Evolutionary conservation across 2,797 vertebrate species (phyloP).

Genomic region (Enteromius radiatus): DNA sequence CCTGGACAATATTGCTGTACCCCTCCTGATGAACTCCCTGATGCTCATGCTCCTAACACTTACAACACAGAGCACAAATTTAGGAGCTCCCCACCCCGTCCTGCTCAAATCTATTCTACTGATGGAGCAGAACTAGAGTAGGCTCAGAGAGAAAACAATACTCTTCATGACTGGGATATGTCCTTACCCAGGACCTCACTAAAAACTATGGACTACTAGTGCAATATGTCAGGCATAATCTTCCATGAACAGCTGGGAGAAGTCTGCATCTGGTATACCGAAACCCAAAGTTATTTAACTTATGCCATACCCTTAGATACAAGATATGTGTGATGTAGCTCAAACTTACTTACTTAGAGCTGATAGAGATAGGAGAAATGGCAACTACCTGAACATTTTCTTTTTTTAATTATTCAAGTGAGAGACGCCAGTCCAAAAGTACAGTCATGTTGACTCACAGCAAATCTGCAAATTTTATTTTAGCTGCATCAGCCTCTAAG

Average conservation of each 20-base stretch:
- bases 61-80: background rate
- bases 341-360: background rate
- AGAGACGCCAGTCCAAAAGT: background rate
- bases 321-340: background rate
- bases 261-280: background rate
- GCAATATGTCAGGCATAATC: too few species aligned
- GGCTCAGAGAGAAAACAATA: too few species aligned
- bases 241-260: too few species aligned
- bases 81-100: background rate
- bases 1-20: background rate
- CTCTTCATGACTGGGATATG: too few species aligned
- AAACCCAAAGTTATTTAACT: background rate
- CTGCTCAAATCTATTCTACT: background rate
- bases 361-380: too few species aligned
- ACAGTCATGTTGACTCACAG: background rate
- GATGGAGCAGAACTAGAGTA: too few species aligned
- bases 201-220: background rate
- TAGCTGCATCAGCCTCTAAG: background rate
- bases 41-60: background rate
- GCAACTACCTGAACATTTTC: too few species aligned
- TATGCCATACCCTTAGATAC: background rate
- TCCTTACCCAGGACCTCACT: too few species aligned
- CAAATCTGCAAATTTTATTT: background rate
- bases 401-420: too few species aligned
- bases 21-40: background rate